Evolutionary conservation across 1,140 invertebrate species (phyloP).

Genomic region (Drosophila setifemur): DNA sequence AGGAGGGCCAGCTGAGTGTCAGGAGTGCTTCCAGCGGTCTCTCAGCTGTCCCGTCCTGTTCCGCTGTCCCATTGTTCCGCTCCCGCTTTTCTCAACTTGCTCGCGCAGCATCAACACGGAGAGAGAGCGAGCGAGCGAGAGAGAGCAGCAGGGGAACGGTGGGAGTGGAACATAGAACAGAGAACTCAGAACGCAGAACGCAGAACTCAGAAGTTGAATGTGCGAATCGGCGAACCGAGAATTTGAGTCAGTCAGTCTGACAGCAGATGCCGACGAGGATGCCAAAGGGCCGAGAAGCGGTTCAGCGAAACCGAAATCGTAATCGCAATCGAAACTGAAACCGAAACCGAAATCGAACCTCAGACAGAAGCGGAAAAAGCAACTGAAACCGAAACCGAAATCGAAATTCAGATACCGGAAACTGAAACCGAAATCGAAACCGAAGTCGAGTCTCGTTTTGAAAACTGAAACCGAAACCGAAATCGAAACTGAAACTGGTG

Average conservation of each 20-base stretch:
- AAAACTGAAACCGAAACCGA: conserved; percentile 25
- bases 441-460: no score
- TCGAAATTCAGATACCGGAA: no score
- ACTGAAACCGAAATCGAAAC: no score
- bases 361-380: neutral
- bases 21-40: conserved; percentile 23
- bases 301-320: conserved; percentile 10
- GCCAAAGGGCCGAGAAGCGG: conserved; percentile 20
- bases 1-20: conserved; percentile 51
- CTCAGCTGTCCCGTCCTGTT: conserved; percentile 10
- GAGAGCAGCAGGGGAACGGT: neutral
- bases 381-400: conserved; percentile 32
- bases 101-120: conserved; percentile 51
- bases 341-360: conserved; percentile 9
- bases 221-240: conserved; percentile 6
- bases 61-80: neutral
- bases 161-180: neutral
- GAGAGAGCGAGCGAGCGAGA: neutral
- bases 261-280: conserved; percentile 67
- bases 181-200: conserved; percentile 4
- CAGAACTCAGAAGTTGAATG: no score
- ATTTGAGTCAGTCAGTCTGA: conserved; percentile 38
- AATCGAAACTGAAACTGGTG: conserved; percentile 26
- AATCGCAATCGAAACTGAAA: conserved; percentile 30
- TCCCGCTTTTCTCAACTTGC: neutral